Base-by-base conservation (phyloP, 92 coral and sea anemone species). In the Phymanthus crucifer region DNA sequence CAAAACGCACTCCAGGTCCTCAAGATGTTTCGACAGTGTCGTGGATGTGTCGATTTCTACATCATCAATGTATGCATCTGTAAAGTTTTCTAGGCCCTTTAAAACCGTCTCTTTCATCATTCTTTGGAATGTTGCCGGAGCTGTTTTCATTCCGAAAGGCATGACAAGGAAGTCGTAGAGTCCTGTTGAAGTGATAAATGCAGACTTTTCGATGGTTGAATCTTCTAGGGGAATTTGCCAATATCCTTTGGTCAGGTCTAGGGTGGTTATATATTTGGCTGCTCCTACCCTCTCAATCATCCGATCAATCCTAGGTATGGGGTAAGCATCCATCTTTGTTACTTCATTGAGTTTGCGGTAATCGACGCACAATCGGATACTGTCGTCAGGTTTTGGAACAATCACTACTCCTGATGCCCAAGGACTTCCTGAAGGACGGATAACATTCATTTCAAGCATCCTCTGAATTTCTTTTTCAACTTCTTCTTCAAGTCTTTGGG, bases 91-190 rank as follows among this genome's bases (percentile, higher is more conserved):
- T 26, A 83, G 64, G 19, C 88, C 84, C 13, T 76, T 79, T 45
- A 86, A 75, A 9, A 86, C 83, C 0, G 18, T 61, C 34, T 74
- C 68, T 13, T 33, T 33, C 86, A 86, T 86, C 90, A 86, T 86
- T 34, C 90, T 45, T 34, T 74, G 84, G 66, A 87, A 87, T 4
- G 87, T 82, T 2, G 90, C 87, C 3, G 90, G 89, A 2, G 89
- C 86, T 0, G 89, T 86, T 66, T 86, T 86, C 89, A 86, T 86
- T 7, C 86, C 82, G 71, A 87, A 87, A 21, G 91, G 85, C 87
- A 87, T 89, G 0, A 88, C 86, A 2, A 66, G 33, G 48, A 80
- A 88, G 40, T 88, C 89, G 64, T 70, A 84, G 46, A 84, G 54
- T 4, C 86, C 89, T 40, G 40, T 71, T 17, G 83, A 26, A 8